Evolutionary conservation across 2,888 invertebrate genomes (phyloP), one percentile per base, ranked within the genome.

Genomic region (Mesochorus sp.): DNA sequence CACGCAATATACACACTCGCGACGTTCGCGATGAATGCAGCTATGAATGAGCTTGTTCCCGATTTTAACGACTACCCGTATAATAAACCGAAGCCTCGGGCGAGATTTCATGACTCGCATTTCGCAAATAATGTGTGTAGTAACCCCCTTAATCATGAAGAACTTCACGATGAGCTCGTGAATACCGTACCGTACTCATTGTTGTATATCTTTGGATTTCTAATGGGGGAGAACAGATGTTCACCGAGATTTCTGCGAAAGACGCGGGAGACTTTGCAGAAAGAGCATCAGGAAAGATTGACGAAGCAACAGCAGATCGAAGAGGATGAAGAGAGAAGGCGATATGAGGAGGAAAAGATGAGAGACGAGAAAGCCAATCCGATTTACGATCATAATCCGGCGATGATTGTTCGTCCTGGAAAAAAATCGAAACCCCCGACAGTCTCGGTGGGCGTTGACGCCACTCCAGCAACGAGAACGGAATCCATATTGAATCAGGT

Each of bases 381-480:
- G 26, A 87, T 88, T 51, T 90, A 90, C 81, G 89, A 88, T 55
- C 86, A 89, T 19, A 87, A 81, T 76, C 86, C 89, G 2, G 83
- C 88, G 8, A 62, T 89, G 21, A 75, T 88, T 8, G 84, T 90
- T 26, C 85, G 88, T 17, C 88, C 89, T 31, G 88, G 89, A 47
- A 88, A 87, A 70, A 92, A 93, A 85, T 92, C 93, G 1, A 92
- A 90, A 72, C 93, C 93, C 76, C 93, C 94, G 0, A 94, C 95
- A 90, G 94, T 96, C 1, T 96, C 95, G 0, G 94, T 96, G 6
- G 96, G 94, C 0, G 93, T 96, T 28, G 96, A 96, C 88, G 96
- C 96, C 0, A 96, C 96, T 0, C 95, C 96, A 8, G 93, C 94
- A 0, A 94, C 95, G 0, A 92, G 96, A 79, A 95, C 95, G 21